Evolutionary conservation across 2,888 invertebrate species (phyloP), one percentile per base, ranked within the genome.

Genomic region (Suillia variegata): DNA sequence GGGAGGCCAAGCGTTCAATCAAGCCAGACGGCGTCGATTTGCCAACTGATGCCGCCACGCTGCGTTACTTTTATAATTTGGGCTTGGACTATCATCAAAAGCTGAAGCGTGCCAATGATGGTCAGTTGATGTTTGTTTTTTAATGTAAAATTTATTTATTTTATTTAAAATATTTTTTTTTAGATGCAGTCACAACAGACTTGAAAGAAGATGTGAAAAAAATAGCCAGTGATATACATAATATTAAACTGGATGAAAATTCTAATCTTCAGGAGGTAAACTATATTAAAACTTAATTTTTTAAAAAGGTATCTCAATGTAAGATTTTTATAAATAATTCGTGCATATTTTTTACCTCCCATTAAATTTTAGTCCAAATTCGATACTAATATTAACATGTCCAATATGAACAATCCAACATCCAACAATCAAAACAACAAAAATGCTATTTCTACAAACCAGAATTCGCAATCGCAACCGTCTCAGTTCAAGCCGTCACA

Each of bases 41-140:
- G 57, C 80, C 80, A 0, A 54, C 56, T 82, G 89, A 89, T 73
- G 81, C 87, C 51, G 79, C 84, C 12, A 88, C 88, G 5, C 79
- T 89, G 62, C 85, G 88, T 60, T 88, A 85, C 75, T 89, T 87
- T 80, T 89, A 85, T 82, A 89, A 89, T 78, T 80, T 88, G 71
- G 89, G 89, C 68, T 81, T 88, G 66, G 88, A 89, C 62, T 85
- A 67, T 53, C 68, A 66, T 55, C 45, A 45, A 5, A 45, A 26
- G 10, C 5, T 38, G 6, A 38, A 13, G 17, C 45, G 18, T 20
- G 13, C 17, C 20, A 45, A 45, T 20, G 38, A 38, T 10, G 26
- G 26, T 26, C 38, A 38, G 38, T n/a, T n/a, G n/a, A n/a, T n/a
- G n/a, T 5, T 8, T 8, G 31, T 5, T 31, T 6, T 10, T 45